Base-by-base conservation (phyloP, 1,140 invertebrate species). In the Trichonephila clavata region DNA sequence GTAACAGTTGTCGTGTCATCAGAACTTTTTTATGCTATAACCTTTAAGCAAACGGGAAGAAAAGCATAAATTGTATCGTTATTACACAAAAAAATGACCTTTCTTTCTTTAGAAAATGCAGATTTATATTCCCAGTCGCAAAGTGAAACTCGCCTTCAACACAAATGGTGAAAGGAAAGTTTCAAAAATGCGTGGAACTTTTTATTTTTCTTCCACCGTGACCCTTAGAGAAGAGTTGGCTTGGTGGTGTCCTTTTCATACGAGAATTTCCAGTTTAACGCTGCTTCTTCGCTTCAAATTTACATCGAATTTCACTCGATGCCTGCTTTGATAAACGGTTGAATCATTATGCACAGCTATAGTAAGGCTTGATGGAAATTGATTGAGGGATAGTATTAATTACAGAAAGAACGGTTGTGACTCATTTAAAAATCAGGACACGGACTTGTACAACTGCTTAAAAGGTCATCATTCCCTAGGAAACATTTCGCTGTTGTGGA, bases 201-300 rank as follows among this genome's bases (percentile, higher is more conserved):
- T 65, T 63, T 65, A 8, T 65, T 21, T 57, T 61, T 24, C 16
- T 60, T 61, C 65, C 61, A 13, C 59, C 2, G 21, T 86, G 84
- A 86, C 84, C 84, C 27, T 63, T 24, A 10, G 60, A 86, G 60
- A 63, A 86, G 57, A 61, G 18, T 6, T 32, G 57, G n/a, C 32
- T 32, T n/a, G 39, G 39, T 8, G 13, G 84, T 63, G 84, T 61
- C 84, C 84, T 86, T 86, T 86, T 24, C 84, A 86, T 61, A 21
- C 84, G 63, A 57, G 84, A 86, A 86, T 86, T 86, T 86, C 84
- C 84, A 86, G 84, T 86, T 63, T 57, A 86, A 86, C 59, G 3
- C 60, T 3, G 21, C n/a, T n/a, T 32, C 20, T 61, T 86, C 14
- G 8, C n/a, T 86, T 84, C 21, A 21, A 81, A 81, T 50, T 39